phyloP scores from a whole-genome alignment of 2,113 vertebrate genomes.

The Thalassarche chlororhynchos region DNA sequence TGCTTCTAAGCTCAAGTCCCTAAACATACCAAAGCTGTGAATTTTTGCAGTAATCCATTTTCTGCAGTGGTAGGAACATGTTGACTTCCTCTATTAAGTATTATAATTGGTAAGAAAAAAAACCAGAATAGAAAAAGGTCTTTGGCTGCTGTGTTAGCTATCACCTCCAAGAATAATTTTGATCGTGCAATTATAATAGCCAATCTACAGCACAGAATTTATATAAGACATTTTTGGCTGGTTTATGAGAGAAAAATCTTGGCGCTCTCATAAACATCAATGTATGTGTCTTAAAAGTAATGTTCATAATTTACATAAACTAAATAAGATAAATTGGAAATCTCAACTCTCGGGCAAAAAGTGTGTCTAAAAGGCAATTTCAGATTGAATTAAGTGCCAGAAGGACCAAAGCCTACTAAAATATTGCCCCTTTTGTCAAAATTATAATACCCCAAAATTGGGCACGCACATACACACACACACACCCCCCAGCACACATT shows the following conservation, averaged over 20 bases:
- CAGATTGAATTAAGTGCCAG: not conserved
- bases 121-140: conserved; percentile 16
- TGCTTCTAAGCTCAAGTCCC: not conserved
- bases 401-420: not conserved
- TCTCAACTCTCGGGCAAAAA: not conserved
- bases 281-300: conserved; percentile 47
- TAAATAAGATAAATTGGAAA: conserved; percentile 37
- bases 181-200: conserved; percentile 39
- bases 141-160: conserved; percentile 12
- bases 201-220: conserved; percentile 14
- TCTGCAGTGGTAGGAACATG: not conserved
- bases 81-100: conserved; percentile 44
- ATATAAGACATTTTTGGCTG: not conserved
- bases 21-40: not conserved
- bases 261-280: not conserved
- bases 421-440: not conserved
- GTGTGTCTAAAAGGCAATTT: conserved; percentile 5
- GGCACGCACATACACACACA: too few relatives aligned
- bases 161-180: conserved; percentile 55
- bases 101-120: conserved; percentile 30
- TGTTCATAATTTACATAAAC: conserved; percentile 50
- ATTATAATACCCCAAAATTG: not conserved
- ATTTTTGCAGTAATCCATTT: conserved; percentile 37
- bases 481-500: fast-evolving
- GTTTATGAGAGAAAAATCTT: conserved; percentile 36